A percentile compares a stretch with the other conserved stretches of the same genome.
Evolutionary conservation across 2,113 vertebrate genomes (phyloP).

Genomic region (Macquaria australasica): DNA sequence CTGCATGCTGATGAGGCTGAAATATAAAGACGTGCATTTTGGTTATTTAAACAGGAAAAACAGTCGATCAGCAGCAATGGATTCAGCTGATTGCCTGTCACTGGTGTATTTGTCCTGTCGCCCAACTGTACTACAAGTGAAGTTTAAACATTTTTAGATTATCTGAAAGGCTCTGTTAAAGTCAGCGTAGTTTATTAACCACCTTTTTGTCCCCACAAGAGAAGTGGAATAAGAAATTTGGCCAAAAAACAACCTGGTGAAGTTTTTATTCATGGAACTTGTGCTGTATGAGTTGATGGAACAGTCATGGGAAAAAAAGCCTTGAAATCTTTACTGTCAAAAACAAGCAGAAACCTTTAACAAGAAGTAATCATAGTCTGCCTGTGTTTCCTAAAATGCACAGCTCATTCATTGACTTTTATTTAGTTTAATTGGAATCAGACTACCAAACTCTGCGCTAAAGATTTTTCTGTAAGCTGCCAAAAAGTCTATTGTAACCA

Average conservation of each 20-base stretch:
- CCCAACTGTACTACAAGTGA: too few relatives aligned
- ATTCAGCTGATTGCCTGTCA: neutral
- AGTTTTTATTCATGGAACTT: neutral
- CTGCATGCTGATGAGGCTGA: slow-evolving; percentile 7
- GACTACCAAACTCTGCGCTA: slow-evolving; percentile 25
- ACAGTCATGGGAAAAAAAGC: neutral
- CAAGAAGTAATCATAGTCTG: slow-evolving; percentile 23
- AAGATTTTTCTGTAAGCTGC: slow-evolving; percentile 35
- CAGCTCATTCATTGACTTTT: slow-evolving; percentile 29
- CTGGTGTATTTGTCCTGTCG: neutral
- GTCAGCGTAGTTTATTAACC: neutral
- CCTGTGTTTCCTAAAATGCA: slow-evolving; percentile 5
- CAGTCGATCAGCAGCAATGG: neutral
- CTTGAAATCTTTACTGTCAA: neutral
- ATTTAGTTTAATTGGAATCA: slow-evolving; percentile 51
- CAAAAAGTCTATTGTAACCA: slow-evolving; percentile 29
- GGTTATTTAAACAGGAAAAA: neutral
- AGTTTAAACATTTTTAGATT: neutral
- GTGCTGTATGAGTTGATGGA: neutral
- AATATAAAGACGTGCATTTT: neutral
- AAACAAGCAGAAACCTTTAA: slow-evolving; percentile 13
- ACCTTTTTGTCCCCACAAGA: neutral
- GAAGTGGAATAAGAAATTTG: neutral
- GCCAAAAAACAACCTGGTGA: neutral
- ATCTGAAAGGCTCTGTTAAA: neutral